Percentiles rank a stretch among this genome's conserved stretches.
Evolutionary conservation across 2,113 vertebrate genomes (phyloP).

Genomic region (Nymphicus hollandicus): DNA sequence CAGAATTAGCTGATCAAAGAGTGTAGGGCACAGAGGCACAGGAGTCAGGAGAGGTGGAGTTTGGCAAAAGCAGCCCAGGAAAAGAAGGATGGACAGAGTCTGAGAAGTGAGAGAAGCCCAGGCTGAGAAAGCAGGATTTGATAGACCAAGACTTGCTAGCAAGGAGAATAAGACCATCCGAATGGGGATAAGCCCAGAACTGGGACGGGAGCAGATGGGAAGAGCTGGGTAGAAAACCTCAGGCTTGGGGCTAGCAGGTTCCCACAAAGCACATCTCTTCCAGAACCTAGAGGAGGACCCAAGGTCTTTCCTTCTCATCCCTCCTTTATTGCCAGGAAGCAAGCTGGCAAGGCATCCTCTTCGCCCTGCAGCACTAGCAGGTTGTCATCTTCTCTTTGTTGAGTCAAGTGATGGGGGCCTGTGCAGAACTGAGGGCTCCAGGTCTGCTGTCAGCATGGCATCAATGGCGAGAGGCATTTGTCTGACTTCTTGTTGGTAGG

Average conservation of each 20-base stretch:
- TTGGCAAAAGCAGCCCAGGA: background rate
- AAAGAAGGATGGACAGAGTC: background rate
- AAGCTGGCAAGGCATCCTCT: background rate
- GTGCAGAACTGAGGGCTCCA: background rate
- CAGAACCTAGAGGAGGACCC: background rate
- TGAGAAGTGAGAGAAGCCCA: background rate
- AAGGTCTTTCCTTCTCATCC: background rate
- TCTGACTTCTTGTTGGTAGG: background rate
- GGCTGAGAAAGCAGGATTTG: background rate
- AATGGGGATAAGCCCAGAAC: background rate
- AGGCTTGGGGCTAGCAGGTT: background rate
- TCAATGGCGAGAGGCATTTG: background rate
- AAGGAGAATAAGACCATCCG: background rate
- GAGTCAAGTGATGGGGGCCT: background rate
- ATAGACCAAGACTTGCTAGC: background rate
- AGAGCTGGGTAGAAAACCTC: background rate
- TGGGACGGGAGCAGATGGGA: background rate
- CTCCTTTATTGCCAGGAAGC: background rate
- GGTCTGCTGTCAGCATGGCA: background rate
- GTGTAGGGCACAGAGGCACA: accelerated
- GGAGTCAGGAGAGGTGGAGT: background rate
- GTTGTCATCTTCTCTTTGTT: background rate
- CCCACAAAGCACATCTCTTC: background rate
- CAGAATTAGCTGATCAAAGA: background rate
- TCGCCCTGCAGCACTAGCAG: background rate